Percentiles rank a stretch among this genome's conserved stretches.
These are phyloP conservation scores for Venturia canescens DNA, from an alignment of 1,140 invertebrate genomes.

Conservation along the genomic window DNA sequence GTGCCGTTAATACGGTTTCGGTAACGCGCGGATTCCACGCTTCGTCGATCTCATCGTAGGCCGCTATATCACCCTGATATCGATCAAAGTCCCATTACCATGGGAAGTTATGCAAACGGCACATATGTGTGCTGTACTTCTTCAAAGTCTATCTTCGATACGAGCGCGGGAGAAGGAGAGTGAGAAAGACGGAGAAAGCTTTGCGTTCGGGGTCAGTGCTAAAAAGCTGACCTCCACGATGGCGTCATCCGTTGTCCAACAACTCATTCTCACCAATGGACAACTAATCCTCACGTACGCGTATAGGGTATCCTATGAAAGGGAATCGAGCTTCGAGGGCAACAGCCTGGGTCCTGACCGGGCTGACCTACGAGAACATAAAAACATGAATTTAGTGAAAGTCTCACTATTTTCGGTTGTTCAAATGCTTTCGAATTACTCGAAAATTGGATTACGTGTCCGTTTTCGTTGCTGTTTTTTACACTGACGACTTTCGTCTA, in stretches of 20 bases:
- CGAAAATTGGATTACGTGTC: no score
- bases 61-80: constrained; percentile 37
- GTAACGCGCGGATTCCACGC: constrained; percentile 39
- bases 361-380: no score
- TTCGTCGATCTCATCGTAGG: constrained; percentile 28
- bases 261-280: not conserved
- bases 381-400: no score
- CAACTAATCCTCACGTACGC: not conserved
- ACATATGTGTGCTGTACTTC: not conserved
- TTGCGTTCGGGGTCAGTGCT: constrained; percentile 38
- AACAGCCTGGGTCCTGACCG: no score
- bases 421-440: no score
- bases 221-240: constrained; percentile 28
- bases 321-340: no score
- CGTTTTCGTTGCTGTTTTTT: no score
- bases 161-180: not conserved
- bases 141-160: not conserved
- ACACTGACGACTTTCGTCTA: no score
- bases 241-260: not conserved
- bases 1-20: constrained; percentile 44
- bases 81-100: constrained; percentile 40
- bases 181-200: not conserved
- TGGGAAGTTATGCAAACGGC: constrained; percentile 37
- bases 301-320: no score
- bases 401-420: no score